Conservation (phyloP, 2,888 invertebrate genomes). For the Alentia gelatinosa region DNA sequence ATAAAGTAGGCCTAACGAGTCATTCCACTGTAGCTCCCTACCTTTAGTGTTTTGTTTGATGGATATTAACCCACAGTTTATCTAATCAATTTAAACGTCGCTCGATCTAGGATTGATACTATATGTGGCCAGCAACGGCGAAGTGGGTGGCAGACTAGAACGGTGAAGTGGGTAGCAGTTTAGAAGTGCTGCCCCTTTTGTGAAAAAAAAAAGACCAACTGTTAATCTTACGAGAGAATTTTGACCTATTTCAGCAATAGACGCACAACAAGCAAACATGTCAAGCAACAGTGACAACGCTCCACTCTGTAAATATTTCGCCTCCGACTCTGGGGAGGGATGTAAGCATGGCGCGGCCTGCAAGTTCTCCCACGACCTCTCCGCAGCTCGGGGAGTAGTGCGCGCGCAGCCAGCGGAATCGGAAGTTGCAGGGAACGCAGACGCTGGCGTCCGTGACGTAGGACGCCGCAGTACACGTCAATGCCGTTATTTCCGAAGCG, state of each 20-base stretch:
- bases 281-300: background rate
- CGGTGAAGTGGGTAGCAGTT: no score
- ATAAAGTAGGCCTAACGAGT: no score
- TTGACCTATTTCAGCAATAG: background rate
- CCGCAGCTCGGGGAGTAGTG: background rate
- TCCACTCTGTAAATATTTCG: background rate
- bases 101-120: no score
- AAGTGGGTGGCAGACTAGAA: no score
- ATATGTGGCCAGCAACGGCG: no score
- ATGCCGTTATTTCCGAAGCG: background rate
- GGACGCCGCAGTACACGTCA: slow-evolving; percentile 2
- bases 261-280: background rate
- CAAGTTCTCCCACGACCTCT: slow-evolving; percentile 7
- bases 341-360: background rate
- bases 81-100: no score
- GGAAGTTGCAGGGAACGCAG: background rate
- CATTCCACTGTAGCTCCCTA: no score
- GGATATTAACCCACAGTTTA: no score
- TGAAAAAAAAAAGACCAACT: no score
- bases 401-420: background rate
- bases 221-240: no score
- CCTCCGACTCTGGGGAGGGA: slow-evolving; percentile 4
- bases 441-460: background rate
- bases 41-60: no score
- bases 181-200: no score